Evolutionary conservation across 2,888 invertebrate genomes (phyloP).

Genomic region (Sicus ferrugineus): DNA sequence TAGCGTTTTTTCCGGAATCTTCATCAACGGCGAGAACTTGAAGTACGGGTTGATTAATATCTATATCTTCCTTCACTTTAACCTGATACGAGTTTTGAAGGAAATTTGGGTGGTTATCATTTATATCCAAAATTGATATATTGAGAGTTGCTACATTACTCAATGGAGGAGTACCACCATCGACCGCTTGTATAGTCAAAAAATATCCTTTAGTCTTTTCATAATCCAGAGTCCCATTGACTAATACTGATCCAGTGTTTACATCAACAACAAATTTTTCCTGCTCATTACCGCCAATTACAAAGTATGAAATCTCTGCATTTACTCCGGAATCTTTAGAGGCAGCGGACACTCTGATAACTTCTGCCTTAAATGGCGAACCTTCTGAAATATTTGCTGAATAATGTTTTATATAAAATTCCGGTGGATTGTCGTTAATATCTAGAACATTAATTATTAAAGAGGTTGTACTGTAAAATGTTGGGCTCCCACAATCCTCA

Average conservation of each 20-base stretch:
- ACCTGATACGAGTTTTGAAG: conserved; percentile 78
- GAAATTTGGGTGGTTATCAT: conserved; percentile 88
- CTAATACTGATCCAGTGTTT: conserved; percentile 76
- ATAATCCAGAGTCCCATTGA: conserved; percentile 84
- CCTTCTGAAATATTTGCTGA: conserved; percentile 80
- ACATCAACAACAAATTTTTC: conserved; percentile 82
- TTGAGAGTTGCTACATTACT: conserved; percentile 88
- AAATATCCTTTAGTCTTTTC: conserved; percentile 87
- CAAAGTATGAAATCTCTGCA: conserved; percentile 88
- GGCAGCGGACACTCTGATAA: conserved; percentile 86
- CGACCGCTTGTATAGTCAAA: conserved; percentile 88
- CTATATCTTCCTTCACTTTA: conserved; percentile 80
- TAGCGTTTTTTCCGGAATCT: conserved; percentile 83
- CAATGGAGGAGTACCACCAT: conserved; percentile 87
- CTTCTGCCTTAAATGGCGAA: conserved; percentile 79
- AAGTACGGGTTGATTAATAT: conserved; percentile 74
- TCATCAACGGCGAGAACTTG: conserved; percentile 85
- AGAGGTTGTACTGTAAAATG: conserved; percentile 72
- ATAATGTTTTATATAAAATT: conserved; percentile 86
- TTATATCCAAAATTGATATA: conserved; percentile 83
- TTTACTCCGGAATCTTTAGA: conserved; percentile 92
- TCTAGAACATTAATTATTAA: conserved; percentile 86
- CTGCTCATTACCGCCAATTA: conserved; percentile 88
- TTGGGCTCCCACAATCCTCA: conserved; percentile 82
- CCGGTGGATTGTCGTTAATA: conserved; percentile 95